Evolutionary conservation across 1,140 invertebrate genomes (phyloP).

Genomic region (Druon quercuslanigerum): DNA sequence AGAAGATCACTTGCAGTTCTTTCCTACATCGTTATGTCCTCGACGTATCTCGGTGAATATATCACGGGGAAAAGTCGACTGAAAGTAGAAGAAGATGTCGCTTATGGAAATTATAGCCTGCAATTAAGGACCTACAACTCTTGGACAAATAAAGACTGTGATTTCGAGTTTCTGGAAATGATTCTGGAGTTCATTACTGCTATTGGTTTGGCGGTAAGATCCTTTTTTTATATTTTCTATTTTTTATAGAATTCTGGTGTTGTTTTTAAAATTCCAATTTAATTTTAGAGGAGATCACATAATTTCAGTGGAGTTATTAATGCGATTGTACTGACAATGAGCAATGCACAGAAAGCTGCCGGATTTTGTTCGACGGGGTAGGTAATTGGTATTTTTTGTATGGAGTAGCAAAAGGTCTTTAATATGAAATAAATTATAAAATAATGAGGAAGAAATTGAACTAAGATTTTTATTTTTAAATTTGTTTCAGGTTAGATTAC

Average conservation of each 20-base stretch:
- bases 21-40: constrained; percentile 57
- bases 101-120: constrained; percentile 57
- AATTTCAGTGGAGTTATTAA: constrained; percentile 71
- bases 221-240: constrained; percentile 26
- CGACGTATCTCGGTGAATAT: constrained; percentile 67
- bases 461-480: too few species aligned
- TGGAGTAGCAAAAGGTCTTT: neutral
- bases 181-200: constrained; percentile 64
- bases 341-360: constrained; percentile 60
- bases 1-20: constrained; percentile 64
- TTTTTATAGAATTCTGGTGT: neutral
- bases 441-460: neutral
- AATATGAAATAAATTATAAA: constrained; percentile 26
- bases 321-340: constrained; percentile 60
- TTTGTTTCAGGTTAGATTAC: constrained; percentile 60
- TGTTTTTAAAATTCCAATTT: constrained; percentile 29
- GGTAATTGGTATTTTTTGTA: constrained; percentile 15
- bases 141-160: constrained; percentile 59
- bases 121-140: constrained; percentile 66
- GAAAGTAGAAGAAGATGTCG: constrained; percentile 48
- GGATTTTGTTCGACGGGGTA: constrained; percentile 59
- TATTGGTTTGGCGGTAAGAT: constrained; percentile 62
- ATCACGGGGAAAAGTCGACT: constrained; percentile 62
- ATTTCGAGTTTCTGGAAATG: constrained; percentile 68
- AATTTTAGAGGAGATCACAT: constrained; percentile 69